These are phyloP conservation scores for Esperia sulphurella DNA, from an alignment of 2,888 invertebrate genomes.

Conservation along the genomic window DNA sequence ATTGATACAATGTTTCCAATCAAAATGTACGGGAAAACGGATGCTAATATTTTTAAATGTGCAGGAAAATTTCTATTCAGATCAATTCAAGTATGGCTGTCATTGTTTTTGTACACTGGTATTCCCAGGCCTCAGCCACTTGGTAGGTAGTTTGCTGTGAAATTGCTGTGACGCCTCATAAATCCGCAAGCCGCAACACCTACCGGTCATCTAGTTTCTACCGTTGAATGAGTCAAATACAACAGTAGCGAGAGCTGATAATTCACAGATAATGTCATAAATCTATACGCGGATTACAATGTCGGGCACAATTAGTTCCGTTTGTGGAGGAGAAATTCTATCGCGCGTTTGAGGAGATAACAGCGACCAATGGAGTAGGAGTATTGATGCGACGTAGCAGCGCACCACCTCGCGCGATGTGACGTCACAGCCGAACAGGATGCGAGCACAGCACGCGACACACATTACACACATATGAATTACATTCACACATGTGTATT, in stretches of 20 bases:
- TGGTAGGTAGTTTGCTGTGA: background rate
- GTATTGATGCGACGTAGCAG: conserved; percentile 53
- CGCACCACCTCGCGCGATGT: conserved; percentile 67
- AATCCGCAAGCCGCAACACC: conserved; percentile 6
- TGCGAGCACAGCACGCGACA: conserved; percentile 49
- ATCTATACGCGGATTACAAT: conserved; percentile 30
- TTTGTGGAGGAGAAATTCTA: conserved; percentile 71
- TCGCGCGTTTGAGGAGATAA: conserved; percentile 64
- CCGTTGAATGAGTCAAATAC: background rate
- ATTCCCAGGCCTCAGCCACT: conserved; percentile 4
- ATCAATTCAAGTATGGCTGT: conserved; percentile 6
- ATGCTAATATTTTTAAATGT: background rate
- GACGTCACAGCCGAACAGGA: conserved; percentile 43
- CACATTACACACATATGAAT: conserved; percentile 33
- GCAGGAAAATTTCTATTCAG: background rate
- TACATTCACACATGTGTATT: background rate
- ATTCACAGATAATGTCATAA: conserved; percentile 17
- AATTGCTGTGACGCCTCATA: conserved; percentile 2
- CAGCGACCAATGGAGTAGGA: conserved; percentile 62
- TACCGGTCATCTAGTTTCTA: conserved; percentile 6
- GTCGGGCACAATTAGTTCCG: conserved; percentile 53
- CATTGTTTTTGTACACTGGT: conserved; percentile 6
- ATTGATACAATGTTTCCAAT: background rate
- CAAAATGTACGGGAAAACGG: background rate
- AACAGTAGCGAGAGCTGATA: conserved; percentile 5